A percentile compares a stretch with the other conserved stretches of the same genome.
These are phyloP conservation scores for Macrosoma leucophasiata DNA, from an alignment of 2,888 invertebrate genomes.

Conservation along the genomic window DNA sequence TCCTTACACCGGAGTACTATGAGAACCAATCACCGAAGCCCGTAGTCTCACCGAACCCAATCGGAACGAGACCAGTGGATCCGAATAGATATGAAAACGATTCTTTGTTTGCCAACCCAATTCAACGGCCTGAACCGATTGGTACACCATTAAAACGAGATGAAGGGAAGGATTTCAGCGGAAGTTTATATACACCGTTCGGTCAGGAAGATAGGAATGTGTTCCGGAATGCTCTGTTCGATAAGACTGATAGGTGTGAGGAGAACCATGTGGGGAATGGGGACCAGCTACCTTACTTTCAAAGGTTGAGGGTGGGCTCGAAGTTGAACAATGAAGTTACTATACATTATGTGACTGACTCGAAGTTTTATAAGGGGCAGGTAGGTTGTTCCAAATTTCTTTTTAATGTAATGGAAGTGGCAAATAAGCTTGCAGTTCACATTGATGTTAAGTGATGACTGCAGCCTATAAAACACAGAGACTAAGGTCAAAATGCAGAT, in stretches of 20 bases:
- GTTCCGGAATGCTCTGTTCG: conserved; percentile 58
- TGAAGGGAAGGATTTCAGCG: conserved; percentile 29
- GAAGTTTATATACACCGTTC: conserved; percentile 56
- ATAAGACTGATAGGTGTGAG: conserved; percentile 37
- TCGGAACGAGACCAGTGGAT: conserved; percentile 52
- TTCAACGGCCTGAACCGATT: conserved; percentile 52
- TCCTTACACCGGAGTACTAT: conserved; percentile 50
- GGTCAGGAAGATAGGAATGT: conserved; percentile 58
- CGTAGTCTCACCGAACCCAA: conserved; percentile 59
- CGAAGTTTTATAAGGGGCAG: conserved; percentile 63
- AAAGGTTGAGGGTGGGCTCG: conserved; percentile 56
- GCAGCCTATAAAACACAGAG: not conserved
- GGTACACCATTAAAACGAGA: conserved; percentile 44
- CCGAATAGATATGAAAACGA: conserved; percentile 42
- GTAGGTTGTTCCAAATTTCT: conserved; percentile 33
- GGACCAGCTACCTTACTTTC: conserved; percentile 62
- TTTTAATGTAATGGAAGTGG: not conserved
- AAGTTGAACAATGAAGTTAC: conserved; percentile 65
- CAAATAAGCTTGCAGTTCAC: not conserved
- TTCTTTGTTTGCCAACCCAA: conserved; percentile 49
- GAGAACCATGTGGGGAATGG: conserved; percentile 42
- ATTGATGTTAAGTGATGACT: not conserved
- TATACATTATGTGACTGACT: conserved; percentile 64
- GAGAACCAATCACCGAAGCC: conserved; percentile 47
- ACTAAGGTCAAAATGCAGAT: not conserved